These are phyloP conservation scores for Tor tambroides DNA, from an alignment of 2,113 vertebrate genomes.

Conservation along the genomic window DNA sequence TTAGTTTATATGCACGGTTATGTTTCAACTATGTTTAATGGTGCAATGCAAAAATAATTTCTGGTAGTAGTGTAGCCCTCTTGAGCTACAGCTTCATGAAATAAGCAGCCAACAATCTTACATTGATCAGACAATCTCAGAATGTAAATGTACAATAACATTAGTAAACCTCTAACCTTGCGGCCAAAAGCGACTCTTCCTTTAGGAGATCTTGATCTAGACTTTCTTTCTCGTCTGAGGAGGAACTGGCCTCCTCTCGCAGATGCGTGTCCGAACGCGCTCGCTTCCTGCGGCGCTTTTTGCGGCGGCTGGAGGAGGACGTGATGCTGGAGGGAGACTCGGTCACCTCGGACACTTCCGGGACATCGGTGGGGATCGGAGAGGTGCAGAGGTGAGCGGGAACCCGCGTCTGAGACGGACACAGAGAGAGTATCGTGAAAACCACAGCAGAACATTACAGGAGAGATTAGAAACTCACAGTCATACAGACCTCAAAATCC, in stretches of 20 bases:
- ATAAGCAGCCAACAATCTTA: neutral
- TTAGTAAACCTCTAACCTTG: slow-evolving; percentile 67
- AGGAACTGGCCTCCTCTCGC: slow-evolving; percentile 60
- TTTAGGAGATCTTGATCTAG: slow-evolving; percentile 59
- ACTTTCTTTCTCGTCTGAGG: slow-evolving; percentile 77
- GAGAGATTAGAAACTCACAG: neutral
- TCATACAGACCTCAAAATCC: slow-evolving; percentile 76
- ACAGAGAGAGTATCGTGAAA: neutral
- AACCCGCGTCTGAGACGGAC: slow-evolving; percentile 68
- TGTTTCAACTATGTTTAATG: neutral
- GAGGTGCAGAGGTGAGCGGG: slow-evolving; percentile 83
- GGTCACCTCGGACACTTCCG: slow-evolving; percentile 37
- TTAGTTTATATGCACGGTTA: neutral
- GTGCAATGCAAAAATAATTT: neutral
- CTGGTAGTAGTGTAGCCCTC: neutral
- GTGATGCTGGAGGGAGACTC: neutral
- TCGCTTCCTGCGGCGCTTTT: slow-evolving; percentile 77
- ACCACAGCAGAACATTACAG: neutral
- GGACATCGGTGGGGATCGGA: slow-evolving; percentile 75
- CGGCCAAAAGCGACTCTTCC: slow-evolving; percentile 63
- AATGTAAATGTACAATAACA: neutral
- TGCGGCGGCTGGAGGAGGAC: slow-evolving; percentile 65
- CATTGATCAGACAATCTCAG: neutral
- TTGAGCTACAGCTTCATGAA: neutral
- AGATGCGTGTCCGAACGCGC: slow-evolving; percentile 66